These are phyloP conservation scores for Zophobas atratus DNA, from an alignment of 1,140 invertebrate species.

Conservation along the genomic window DNA sequence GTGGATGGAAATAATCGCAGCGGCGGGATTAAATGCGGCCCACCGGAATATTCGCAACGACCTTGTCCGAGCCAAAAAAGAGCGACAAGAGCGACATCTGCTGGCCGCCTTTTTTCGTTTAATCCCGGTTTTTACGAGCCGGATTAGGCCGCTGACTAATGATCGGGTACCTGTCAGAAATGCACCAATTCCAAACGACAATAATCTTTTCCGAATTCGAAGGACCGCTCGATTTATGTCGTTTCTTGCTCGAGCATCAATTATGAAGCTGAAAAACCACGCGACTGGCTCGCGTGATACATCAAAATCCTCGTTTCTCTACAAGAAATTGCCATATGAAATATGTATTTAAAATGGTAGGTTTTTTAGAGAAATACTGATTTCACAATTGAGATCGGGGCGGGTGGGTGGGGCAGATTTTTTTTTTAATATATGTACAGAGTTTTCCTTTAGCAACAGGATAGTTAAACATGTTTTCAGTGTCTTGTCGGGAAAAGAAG, in stretches of 20 bases:
- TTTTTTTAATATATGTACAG: too few relatives aligned
- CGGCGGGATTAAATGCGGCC: constrained; percentile 14
- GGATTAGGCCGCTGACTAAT: constrained; percentile 32
- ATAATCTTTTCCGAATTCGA: too few relatives aligned
- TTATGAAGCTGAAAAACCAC: constrained; percentile 36
- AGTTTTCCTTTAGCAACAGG: too few relatives aligned
- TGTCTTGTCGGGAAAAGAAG: too few relatives aligned
- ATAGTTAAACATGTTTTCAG: too few relatives aligned
- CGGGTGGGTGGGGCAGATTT: too few relatives aligned
- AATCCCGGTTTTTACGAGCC: constrained; percentile 20
- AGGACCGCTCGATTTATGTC: constrained; percentile 10
- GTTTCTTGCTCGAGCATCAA: constrained; percentile 28
- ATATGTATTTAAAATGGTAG: too few relatives aligned
- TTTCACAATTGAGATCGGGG: too few relatives aligned
- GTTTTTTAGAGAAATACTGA: neutral
- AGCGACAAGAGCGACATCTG: constrained; percentile 32
- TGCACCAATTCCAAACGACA: neutral
- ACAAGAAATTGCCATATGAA: too few relatives aligned
- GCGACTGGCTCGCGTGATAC: constrained; percentile 16
- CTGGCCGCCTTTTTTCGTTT: constrained; percentile 20
- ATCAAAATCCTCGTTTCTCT: constrained; percentile 6
- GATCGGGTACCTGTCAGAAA: constrained; percentile 8
- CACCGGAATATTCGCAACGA: constrained; percentile 24
- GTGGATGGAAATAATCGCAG: constrained; percentile 33
- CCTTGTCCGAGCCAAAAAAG: constrained; percentile 5